These are phyloP conservation scores for Drepanosiphum platanoidis DNA, from an alignment of 2,888 invertebrate genomes.

Conservation along the genomic window DNA sequence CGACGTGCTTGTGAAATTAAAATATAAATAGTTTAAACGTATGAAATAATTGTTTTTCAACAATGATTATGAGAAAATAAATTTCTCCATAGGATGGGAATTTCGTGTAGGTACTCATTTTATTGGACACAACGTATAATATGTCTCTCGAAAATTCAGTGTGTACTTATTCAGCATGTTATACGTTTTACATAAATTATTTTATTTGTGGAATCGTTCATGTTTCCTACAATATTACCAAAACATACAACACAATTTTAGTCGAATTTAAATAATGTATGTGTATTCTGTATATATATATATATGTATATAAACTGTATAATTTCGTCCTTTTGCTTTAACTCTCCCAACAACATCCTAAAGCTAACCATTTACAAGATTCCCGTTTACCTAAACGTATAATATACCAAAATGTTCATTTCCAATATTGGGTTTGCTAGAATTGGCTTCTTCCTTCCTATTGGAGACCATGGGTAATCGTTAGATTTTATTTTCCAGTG, in stretches of 20 bases:
- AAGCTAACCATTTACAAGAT: constrained; percentile 19
- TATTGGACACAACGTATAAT: background rate
- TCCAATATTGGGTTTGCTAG: constrained; percentile 40
- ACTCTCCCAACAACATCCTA: background rate
- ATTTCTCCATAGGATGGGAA: background rate
- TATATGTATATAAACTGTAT: too few relatives aligned
- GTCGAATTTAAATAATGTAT: constrained; percentile 33
- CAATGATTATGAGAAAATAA: background rate
- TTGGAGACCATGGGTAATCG: constrained; percentile 15
- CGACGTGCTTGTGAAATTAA: too few relatives aligned
- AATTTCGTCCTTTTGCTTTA: constrained; percentile 6
- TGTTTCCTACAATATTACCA: constrained; percentile 16
- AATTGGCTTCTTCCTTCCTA: constrained; percentile 29
- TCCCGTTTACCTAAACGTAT: background rate
- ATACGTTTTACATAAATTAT: constrained; percentile 19
- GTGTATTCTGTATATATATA: too few relatives aligned
- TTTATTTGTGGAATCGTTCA: background rate
- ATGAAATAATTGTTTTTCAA: too few relatives aligned
- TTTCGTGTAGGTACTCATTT: background rate
- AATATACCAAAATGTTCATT: background rate
- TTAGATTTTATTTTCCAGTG: constrained; percentile 36
- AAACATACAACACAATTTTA: constrained; percentile 7
- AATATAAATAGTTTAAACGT: too few relatives aligned
- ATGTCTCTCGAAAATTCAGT: background rate
- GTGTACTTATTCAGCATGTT: constrained; percentile 8